Evolutionary conservation across 2,888 invertebrate species (phyloP).

Genomic region (Noctua janthina): DNA sequence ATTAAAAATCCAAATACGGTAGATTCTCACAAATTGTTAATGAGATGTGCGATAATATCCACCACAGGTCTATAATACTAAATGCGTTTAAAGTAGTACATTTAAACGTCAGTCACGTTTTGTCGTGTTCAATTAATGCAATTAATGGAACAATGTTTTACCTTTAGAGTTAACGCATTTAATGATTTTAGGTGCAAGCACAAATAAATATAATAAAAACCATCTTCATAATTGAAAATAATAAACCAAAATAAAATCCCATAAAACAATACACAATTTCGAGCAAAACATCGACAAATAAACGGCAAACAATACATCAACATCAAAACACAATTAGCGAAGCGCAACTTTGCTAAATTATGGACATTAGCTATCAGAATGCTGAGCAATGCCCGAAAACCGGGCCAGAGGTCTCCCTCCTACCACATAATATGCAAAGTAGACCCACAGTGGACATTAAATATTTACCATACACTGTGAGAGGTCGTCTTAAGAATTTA

Average conservation of each 20-base stretch:
- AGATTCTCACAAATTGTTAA: neutral
- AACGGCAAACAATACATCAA: slow-evolving; percentile 46
- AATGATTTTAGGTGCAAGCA: neutral
- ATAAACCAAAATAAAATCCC: slow-evolving; percentile 6
- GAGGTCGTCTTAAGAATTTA: slow-evolving; percentile 69
- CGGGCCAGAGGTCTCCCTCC: slow-evolving; percentile 58
- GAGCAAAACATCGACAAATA: slow-evolving; percentile 35
- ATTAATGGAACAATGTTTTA: neutral
- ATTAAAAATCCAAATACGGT: neutral
- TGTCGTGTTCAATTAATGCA: neutral
- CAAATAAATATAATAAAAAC: neutral
- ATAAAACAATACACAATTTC: slow-evolving; percentile 32
- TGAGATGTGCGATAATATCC: neutral
- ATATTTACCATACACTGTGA: slow-evolving; percentile 70
- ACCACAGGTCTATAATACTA: neutral
- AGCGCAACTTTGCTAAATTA: slow-evolving; percentile 61
- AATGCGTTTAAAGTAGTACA: neutral
- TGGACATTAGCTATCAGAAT: slow-evolving; percentile 68
- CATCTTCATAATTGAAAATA: slow-evolving; percentile 1
- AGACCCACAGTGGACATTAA: slow-evolving; percentile 70
- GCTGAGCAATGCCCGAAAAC: slow-evolving; percentile 60
- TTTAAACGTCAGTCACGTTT: neutral
- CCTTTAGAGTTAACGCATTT: neutral
- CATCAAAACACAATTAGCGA: slow-evolving; percentile 63
- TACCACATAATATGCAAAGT: slow-evolving; percentile 73